phyloP scores from a whole-genome alignment of 1,140 invertebrate genomes.

The Steinernema khuongi region DNA sequence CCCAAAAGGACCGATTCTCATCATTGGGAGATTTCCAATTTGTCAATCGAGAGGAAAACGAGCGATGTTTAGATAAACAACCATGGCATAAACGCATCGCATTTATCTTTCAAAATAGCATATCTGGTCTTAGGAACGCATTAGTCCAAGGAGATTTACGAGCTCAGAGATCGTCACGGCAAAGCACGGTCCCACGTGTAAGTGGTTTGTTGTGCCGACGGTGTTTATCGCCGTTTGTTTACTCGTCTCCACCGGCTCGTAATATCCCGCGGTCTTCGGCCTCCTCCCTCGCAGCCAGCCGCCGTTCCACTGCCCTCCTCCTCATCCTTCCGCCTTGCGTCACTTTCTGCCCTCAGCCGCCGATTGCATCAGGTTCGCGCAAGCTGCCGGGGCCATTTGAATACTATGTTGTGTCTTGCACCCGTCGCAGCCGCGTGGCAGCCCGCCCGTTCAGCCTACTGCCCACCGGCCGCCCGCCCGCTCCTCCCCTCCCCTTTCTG shows the following conservation, averaged over 20 bases:
- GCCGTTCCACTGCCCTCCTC: not conserved
- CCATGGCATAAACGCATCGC: too few relatives aligned
- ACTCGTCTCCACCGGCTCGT: not conserved
- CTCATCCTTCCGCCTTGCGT: not conserved
- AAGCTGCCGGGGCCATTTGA: not conserved
- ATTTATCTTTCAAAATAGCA: too few relatives aligned
- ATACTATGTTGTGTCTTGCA: too few relatives aligned
- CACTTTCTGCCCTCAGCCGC: not conserved
- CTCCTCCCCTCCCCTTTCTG: not conserved
- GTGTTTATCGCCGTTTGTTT: not conserved
- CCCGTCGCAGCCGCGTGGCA: too few relatives aligned
- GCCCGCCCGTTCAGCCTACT: not conserved
- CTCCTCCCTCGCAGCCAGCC: not conserved
- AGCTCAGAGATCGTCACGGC: too few relatives aligned
- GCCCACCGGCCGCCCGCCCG: not conserved
- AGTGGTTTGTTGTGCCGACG: not conserved
- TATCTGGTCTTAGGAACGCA: too few relatives aligned
- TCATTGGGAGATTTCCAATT: too few relatives aligned
- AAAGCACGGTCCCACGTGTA: too few relatives aligned
- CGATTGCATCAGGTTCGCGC: not conserved
- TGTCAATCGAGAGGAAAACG: too few relatives aligned
- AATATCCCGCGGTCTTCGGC: not conserved
- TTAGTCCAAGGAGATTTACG: too few relatives aligned
- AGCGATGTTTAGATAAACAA: too few relatives aligned
- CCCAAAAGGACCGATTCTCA: too few relatives aligned